Evolutionary conservation across 1,140 invertebrate genomes (phyloP).

Genomic region (Neodiprion virginianus): DNA sequence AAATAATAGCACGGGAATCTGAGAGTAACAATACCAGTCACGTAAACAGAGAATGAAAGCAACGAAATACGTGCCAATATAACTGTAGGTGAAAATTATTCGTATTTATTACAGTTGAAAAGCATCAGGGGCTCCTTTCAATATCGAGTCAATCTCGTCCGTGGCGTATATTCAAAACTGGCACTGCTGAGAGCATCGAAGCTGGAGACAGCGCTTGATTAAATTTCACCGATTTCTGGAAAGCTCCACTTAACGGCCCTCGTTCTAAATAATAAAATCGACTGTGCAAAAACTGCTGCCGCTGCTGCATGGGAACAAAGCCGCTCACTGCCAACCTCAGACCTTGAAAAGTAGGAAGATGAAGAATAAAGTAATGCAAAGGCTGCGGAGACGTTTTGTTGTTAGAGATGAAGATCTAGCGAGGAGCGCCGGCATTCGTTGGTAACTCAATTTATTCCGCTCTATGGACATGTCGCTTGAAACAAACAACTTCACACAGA

Average conservation of each 20-base stretch:
- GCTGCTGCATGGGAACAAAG: background rate
- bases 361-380: background rate
- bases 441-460: background rate
- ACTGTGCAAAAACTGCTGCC: background rate
- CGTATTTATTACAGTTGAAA: background rate
- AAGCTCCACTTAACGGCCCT: background rate
- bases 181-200: background rate
- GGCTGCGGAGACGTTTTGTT: background rate
- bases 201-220: constrained; percentile 1
- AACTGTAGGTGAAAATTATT: background rate
- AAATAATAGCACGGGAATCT: background rate
- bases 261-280: background rate
- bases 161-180: background rate
- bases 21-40: background rate
- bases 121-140: background rate
- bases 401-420: background rate
- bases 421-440: background rate
- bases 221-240: background rate
- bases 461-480: background rate
- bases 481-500: background rate
- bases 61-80: too few relatives aligned
- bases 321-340: background rate
- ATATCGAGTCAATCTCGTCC: background rate
- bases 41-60: background rate
- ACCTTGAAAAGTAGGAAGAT: background rate